A percentile compares a stretch with the other conserved stretches of the same genome.
These are phyloP conservation scores for Xiphias gladius DNA, from an alignment of 2,113 vertebrate species.

Conservation along the genomic window DNA sequence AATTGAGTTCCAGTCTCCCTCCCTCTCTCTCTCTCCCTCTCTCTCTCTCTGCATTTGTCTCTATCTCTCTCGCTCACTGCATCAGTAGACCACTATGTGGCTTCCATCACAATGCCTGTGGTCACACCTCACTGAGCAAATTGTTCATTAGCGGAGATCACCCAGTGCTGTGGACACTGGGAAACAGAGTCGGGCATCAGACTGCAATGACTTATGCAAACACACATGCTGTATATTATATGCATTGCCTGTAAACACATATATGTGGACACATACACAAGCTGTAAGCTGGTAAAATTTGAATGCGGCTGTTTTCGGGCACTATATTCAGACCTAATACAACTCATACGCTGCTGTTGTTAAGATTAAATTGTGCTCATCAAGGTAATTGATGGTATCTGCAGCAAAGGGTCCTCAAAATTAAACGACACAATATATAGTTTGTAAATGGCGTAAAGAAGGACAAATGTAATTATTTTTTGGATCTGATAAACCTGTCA, in stretches of 20 bases:
- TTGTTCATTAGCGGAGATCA: constrained; percentile 78
- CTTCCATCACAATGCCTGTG: constrained; percentile 77
- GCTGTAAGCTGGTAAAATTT: neutral
- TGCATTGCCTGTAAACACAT: constrained; percentile 16
- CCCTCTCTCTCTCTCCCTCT: constrained; percentile 63
- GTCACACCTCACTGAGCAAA: constrained; percentile 84
- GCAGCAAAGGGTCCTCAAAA: too few relatives aligned
- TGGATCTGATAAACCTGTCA: too few relatives aligned
- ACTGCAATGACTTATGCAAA: constrained; percentile 32
- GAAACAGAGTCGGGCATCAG: constrained; percentile 23
- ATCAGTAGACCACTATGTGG: constrained; percentile 74
- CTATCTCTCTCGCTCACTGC: constrained; percentile 67
- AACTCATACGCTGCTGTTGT: constrained; percentile 4
- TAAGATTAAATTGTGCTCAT: too few relatives aligned
- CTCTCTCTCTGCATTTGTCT: constrained; percentile 30
- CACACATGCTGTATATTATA: constrained; percentile 43
- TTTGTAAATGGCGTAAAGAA: too few relatives aligned
- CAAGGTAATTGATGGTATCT: too few relatives aligned
- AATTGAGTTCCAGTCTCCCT: constrained; percentile 74
- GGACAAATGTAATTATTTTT: too few relatives aligned
- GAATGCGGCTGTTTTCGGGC: constrained; percentile 13
- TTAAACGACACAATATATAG: too few relatives aligned
- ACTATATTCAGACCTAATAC: constrained; percentile 7
- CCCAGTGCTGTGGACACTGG: constrained; percentile 47
- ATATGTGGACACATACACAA: neutral